These are phyloP conservation scores for Ophion ventricosus DNA, from an alignment of 2,888 invertebrate species.

Conservation along the genomic window DNA sequence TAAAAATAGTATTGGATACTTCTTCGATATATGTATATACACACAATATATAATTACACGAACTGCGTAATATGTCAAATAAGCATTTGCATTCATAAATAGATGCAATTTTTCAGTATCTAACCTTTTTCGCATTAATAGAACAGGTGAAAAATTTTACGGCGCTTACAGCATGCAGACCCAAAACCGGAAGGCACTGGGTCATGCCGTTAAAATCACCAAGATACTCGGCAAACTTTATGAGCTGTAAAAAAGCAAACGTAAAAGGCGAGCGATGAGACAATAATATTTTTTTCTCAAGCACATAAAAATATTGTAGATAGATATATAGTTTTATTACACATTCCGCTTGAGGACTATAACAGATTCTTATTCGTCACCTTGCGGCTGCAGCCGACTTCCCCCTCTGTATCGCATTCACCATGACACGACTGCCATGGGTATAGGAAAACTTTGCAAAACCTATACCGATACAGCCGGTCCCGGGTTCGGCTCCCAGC, in stretches of 20 bases:
- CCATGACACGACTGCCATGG: no score
- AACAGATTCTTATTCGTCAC: no score
- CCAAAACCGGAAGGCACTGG: slow-evolving; percentile 60
- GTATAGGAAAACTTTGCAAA: no score
- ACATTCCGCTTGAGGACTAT: no score
- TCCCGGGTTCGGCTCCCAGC: no score
- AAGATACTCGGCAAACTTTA: slow-evolving; percentile 46
- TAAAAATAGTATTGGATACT: no score
- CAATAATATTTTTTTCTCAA: background rate
- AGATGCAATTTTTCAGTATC: background rate
- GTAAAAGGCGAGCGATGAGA: background rate
- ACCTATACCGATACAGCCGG: no score
- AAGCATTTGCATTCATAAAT: background rate
- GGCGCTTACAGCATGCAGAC: slow-evolving; percentile 41
- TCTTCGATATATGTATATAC: background rate
- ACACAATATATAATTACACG: background rate
- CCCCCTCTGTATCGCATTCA: no score
- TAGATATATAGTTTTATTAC: background rate
- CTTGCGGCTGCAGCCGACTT: no score
- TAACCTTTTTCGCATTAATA: slow-evolving; percentile 56
- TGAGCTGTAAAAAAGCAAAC: slow-evolving; percentile 38
- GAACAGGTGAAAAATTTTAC: slow-evolving; percentile 53
- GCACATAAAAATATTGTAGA: background rate
- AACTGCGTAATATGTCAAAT: background rate
- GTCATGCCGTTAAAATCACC: slow-evolving; percentile 55